phyloP scores from a whole-genome alignment of 2,888 invertebrate species.

The Stenotaenia linearis region DNA sequence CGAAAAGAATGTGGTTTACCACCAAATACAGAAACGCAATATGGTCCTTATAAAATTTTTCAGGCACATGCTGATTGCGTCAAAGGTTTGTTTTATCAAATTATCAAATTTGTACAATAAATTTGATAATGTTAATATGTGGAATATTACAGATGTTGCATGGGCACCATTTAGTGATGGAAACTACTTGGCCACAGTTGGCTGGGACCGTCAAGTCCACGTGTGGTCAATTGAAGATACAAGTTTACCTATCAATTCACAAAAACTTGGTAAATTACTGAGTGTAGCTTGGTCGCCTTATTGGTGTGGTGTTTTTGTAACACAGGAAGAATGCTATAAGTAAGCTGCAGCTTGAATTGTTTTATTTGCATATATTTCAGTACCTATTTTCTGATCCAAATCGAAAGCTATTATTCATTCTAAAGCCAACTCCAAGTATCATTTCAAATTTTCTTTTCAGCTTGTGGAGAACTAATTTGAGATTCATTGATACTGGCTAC shows the following conservation, averaged over 20 bases:
- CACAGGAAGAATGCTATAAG: slow-evolving; percentile 24
- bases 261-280: neutral
- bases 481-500: slow-evolving; percentile 14
- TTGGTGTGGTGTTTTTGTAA: slow-evolving; percentile 30
- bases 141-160: neutral
- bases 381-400: too few relatives aligned
- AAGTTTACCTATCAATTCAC: neutral
- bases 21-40: neutral
- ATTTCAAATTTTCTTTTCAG: neutral
- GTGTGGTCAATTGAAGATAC: slow-evolving; percentile 10
- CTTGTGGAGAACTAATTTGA: neutral
- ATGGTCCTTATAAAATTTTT: neutral
- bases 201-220: neutral
- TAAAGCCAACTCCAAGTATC: too few relatives aligned
- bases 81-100: neutral
- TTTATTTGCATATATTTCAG: too few relatives aligned
- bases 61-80: neutral
- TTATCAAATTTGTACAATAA: too few relatives aligned
- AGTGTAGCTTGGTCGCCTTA: neutral
- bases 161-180: slow-evolving; percentile 5
- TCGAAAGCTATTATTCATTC: too few relatives aligned
- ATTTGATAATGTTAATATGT: too few relatives aligned
- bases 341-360: neutral
- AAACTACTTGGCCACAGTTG: neutral
- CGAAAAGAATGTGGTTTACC: neutral